A percentile compares a stretch with the other conserved stretches of the same genome.
Evolutionary conservation across 1,140 invertebrate genomes (phyloP).

Genomic region (Drosophila nikananu): DNA sequence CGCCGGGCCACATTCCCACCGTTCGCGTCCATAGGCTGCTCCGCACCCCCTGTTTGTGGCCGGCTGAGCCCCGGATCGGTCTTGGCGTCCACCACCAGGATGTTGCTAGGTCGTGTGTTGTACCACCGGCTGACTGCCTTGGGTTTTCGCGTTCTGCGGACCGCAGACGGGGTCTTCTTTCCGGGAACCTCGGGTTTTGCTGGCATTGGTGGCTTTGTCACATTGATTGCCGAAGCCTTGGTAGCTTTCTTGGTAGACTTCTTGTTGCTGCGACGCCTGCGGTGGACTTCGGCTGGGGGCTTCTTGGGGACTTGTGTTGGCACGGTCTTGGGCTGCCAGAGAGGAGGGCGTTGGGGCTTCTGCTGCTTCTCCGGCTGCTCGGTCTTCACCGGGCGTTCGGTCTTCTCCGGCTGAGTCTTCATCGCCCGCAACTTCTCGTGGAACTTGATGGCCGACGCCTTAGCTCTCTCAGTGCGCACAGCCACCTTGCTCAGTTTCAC

Average conservation of each 20-base stretch:
- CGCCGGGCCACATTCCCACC: background rate
- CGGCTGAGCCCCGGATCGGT: background rate
- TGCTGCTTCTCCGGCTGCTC: background rate
- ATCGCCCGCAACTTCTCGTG: background rate
- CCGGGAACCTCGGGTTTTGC: too few species aligned
- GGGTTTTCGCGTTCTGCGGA: background rate
- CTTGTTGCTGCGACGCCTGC: background rate
- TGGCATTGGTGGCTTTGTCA: background rate
- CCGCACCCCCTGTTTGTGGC: background rate
- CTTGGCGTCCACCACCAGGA: slow-evolving; percentile 30
- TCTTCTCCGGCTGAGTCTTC: background rate
- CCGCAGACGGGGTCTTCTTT: background rate
- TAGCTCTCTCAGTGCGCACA: slow-evolving; percentile 1
- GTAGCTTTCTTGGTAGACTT: background rate
- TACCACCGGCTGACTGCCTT: background rate
- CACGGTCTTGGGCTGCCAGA: background rate
- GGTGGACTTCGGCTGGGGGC: background rate
- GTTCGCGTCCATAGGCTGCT: background rate
- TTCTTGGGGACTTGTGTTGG: background rate
- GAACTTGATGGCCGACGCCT: background rate
- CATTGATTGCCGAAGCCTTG: background rate
- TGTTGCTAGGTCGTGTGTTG: background rate
- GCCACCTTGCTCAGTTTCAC: background rate
- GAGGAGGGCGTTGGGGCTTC: background rate
- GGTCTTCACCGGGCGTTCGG: background rate